phyloP scores from a whole-genome alignment of 2,888 invertebrate genomes.

The Slavum lentiscoides region DNA sequence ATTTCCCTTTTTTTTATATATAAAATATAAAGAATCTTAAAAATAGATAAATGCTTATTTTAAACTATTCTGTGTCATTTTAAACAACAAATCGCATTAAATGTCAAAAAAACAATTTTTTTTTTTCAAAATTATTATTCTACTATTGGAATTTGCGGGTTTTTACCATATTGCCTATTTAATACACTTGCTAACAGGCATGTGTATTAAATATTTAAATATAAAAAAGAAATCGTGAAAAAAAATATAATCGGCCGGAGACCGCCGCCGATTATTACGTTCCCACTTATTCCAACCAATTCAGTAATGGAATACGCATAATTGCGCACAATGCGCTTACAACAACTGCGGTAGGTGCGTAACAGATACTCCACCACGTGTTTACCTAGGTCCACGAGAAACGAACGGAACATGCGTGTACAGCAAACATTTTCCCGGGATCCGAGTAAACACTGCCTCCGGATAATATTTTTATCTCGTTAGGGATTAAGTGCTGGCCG shows the following conservation, averaged over 20 bases:
- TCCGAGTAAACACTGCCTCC: conserved; percentile 7
- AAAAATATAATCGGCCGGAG: neutral
- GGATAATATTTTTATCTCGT: conserved; percentile 33
- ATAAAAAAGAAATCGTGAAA: neutral
- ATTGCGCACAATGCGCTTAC: neutral
- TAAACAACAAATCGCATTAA: too few relatives aligned
- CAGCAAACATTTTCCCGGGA: conserved; percentile 16
- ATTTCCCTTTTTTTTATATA: too few relatives aligned
- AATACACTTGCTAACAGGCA: too few relatives aligned
- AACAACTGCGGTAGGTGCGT: neutral
- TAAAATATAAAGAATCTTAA: too few relatives aligned
- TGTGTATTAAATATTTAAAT: too few relatives aligned
- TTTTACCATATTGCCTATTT: too few relatives aligned
- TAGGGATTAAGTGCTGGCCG: conserved; percentile 34
- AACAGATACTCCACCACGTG: neutral
- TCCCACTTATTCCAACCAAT: neutral
- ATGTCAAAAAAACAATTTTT: neutral
- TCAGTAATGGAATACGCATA: neutral
- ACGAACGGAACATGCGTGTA: neutral
- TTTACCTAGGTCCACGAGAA: neutral
- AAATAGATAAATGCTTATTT: too few relatives aligned
- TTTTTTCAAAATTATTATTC: too few relatives aligned
- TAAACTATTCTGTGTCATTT: too few relatives aligned
- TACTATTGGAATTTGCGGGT: too few relatives aligned
- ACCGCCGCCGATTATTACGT: too few relatives aligned